These are phyloP conservation scores for Drosophila sordidapex DNA, from an alignment of 2,888 invertebrate genomes.

Conservation along the genomic window DNA sequence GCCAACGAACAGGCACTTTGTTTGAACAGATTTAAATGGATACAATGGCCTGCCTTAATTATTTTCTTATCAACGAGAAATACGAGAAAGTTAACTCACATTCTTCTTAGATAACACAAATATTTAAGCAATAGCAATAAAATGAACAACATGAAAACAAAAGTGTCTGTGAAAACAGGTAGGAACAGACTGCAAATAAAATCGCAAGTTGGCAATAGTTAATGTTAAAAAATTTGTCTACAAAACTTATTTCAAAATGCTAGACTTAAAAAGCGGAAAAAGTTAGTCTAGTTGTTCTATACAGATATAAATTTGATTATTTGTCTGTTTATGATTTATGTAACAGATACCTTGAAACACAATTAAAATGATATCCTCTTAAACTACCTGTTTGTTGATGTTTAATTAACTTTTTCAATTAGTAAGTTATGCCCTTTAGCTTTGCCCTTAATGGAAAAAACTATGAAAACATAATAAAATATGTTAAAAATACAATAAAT, in stretches of 20 bases:
- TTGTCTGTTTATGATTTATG: not conserved
- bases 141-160: slow-evolving; percentile 7
- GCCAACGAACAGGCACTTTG: slow-evolving; percentile 34
- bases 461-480: slow-evolving; percentile 10
- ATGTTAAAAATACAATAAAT: slow-evolving; percentile 39
- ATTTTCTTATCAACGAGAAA: slow-evolving; percentile 20
- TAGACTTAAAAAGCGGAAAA: not conserved
- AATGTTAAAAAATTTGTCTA: not conserved
- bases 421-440: slow-evolving; percentile 9
- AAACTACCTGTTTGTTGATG: slow-evolving; percentile 39
- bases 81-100: slow-evolving; percentile 10
- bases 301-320: not conserved
- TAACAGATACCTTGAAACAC: too few species aligned
- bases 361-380: not conserved
- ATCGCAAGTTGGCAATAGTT: not conserved
- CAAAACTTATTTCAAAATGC: not conserved
- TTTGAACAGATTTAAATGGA: slow-evolving; percentile 36
- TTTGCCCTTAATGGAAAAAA: slow-evolving; percentile 2
- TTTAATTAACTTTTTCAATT: slow-evolving; percentile 57
- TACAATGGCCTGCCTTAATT: slow-evolving; percentile 35
- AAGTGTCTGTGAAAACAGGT: slow-evolving; percentile 3
- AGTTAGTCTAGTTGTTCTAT: not conserved
- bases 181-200: not conserved
- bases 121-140: not conserved
- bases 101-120: not conserved